Conservation (phyloP, 1,140 invertebrate species). For the Magallana angulata region DNA sequence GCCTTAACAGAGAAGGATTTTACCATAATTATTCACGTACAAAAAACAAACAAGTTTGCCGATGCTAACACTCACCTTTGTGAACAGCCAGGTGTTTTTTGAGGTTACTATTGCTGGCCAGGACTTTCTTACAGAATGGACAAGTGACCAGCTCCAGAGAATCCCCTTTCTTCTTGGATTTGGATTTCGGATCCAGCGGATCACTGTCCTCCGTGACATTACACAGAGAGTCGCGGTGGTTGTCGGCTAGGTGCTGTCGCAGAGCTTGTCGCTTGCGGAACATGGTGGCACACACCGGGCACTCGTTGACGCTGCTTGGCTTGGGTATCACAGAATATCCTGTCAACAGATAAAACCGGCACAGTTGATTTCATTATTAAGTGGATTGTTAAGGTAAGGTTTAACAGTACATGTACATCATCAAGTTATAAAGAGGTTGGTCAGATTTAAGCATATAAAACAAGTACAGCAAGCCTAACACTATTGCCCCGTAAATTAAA, state of each 20-base stretch:
- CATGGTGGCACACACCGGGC: not conserved
- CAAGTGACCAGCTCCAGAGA: not conserved
- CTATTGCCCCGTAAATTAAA: too few species aligned
- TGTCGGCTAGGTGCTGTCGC: not conserved
- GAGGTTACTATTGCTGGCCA: constrained; percentile 11
- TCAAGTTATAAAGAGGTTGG: too few species aligned
- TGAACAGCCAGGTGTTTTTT: not conserved
- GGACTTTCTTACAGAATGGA: constrained; percentile 25
- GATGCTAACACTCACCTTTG: not conserved
- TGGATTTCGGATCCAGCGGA: not conserved
- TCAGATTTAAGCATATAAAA: too few species aligned
- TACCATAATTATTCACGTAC: too few species aligned
- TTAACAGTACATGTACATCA: too few species aligned
- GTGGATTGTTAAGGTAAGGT: too few species aligned
- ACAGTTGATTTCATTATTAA: too few species aligned
- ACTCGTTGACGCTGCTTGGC: not conserved
- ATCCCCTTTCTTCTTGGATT: not conserved
- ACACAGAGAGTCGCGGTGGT: not conserved
- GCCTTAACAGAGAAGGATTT: too few species aligned
- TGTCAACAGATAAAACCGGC: not conserved
- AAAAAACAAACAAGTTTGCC: too few species aligned
- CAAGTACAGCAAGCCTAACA: too few species aligned
- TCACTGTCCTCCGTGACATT: not conserved
- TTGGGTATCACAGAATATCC: not conserved
- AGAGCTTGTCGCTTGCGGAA: not conserved